Evolutionary conservation across 92 coral and sea anemone species (phyloP).

Genomic region (Zoanthus sociatus): DNA sequence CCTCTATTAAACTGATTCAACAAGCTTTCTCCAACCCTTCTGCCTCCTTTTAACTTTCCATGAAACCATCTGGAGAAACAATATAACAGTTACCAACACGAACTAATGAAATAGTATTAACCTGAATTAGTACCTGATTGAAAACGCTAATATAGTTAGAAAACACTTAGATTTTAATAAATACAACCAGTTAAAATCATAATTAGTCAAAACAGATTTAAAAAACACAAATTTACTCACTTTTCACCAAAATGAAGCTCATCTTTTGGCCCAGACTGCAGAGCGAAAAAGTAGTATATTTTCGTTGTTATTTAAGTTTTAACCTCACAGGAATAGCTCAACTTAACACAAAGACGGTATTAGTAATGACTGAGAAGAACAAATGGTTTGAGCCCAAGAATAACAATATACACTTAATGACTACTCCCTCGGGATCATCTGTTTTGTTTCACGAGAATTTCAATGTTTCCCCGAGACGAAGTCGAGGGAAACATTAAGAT

Average conservation of each 20-base stretch:
- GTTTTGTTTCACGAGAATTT: too few species aligned
- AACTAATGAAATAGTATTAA: not conserved
- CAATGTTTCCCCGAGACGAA: too few species aligned
- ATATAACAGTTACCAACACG: not conserved
- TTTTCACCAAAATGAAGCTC: constrained; percentile 98
- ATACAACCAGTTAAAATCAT: too few species aligned
- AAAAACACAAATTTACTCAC: constrained; percentile 56
- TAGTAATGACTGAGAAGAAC: too few species aligned
- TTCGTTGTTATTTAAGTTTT: not conserved
- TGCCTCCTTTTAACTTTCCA: constrained; percentile 90
- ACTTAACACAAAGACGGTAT: not conserved
- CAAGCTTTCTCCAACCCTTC: constrained; percentile 78
- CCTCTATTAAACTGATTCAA: constrained; percentile 95
- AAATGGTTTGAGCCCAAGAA: too few species aligned
- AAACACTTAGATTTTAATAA: too few species aligned
- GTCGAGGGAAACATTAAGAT: too few species aligned
- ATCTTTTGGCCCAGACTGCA: constrained; percentile 86
- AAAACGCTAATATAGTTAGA: too few species aligned
- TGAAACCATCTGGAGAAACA: constrained; percentile 87
- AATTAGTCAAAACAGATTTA: not conserved
- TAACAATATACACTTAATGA: too few species aligned
- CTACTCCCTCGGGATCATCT: too few species aligned
- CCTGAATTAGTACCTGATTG: too few species aligned
- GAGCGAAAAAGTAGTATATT: not conserved
- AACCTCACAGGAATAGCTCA: not conserved